A percentile compares a stretch with the other conserved stretches of the same genome.
Evolutionary conservation across 1,140 invertebrate genomes (phyloP).

Genomic region (Alviniconcha marisindica): DNA sequence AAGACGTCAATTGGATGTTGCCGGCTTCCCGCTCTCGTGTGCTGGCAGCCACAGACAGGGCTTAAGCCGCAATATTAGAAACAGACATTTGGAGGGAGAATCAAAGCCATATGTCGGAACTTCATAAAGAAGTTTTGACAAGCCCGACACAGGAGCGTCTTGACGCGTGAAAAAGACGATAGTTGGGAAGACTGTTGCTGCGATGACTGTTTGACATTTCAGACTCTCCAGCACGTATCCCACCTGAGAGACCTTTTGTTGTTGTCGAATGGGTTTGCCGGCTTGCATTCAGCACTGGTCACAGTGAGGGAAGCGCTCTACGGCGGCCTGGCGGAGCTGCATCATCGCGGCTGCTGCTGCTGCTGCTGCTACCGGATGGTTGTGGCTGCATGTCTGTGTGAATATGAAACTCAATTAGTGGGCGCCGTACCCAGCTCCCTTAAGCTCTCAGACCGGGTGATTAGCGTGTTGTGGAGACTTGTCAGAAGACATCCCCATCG

Average conservation of each 20-base stretch:
- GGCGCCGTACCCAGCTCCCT: conserved; percentile 3
- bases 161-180: neutral
- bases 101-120: conserved; percentile 29
- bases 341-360: too few species aligned
- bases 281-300: too few species aligned
- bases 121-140: conserved; percentile 36
- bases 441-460: conserved; percentile 26
- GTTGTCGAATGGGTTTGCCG: too few species aligned
- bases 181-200: neutral
- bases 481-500: conserved; percentile 31
- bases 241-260: too few species aligned
- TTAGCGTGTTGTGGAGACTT: conserved; percentile 33
- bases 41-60: conserved; percentile 2
- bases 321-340: too few species aligned
- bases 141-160: conserved; percentile 11
- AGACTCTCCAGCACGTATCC: too few species aligned
- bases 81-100: neutral
- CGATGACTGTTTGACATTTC: too few species aligned
- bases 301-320: too few species aligned
- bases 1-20: conserved; percentile 18
- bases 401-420: conserved; percentile 38
- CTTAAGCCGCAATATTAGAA: conserved; percentile 24
- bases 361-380: too few species aligned
- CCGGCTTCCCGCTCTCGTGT: neutral
- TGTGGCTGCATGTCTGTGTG: conserved; percentile 6